Conservation (phyloP, 2,113 vertebrate species). For the Mustelus asterias region DNA sequence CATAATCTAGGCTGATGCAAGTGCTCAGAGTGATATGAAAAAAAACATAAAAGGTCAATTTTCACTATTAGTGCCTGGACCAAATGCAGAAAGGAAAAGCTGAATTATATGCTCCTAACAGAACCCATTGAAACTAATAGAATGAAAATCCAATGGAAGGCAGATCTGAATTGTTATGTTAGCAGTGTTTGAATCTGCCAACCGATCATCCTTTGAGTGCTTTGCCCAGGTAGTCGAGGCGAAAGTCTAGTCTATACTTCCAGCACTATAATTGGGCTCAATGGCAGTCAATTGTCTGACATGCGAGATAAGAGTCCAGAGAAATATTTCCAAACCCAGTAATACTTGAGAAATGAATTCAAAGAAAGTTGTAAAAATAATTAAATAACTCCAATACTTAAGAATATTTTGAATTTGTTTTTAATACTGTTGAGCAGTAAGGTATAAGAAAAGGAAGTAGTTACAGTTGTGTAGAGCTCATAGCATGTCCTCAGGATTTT, state of each 20-base stretch:
- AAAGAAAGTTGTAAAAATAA: neutral
- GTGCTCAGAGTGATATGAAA: neutral
- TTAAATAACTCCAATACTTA: neutral
- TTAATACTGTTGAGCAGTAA: neutral
- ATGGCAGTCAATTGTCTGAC: neutral
- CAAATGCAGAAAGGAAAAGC: neutral
- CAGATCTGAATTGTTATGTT: neutral
- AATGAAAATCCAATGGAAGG: too few species aligned
- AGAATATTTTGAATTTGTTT: neutral
- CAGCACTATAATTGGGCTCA: neutral
- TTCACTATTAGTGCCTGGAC: neutral
- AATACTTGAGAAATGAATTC: neutral
- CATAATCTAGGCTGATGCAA: neutral
- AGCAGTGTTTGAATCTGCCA: neutral
- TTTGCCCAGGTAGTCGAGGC: neutral
- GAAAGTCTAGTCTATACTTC: neutral
- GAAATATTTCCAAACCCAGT: neutral
- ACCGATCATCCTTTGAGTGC: neutral
- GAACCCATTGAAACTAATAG: too few species aligned
- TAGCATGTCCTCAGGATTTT: neutral
- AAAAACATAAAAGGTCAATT: too few species aligned
- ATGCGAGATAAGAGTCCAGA: neutral
- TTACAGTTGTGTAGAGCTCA: neutral
- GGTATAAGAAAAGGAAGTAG: neutral
- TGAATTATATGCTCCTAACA: neutral